Percentiles rank a stretch among this genome's conserved stretches.
phyloP scores from a whole-genome alignment of 2,888 invertebrate genomes.

The Monopis laevigella region DNA sequence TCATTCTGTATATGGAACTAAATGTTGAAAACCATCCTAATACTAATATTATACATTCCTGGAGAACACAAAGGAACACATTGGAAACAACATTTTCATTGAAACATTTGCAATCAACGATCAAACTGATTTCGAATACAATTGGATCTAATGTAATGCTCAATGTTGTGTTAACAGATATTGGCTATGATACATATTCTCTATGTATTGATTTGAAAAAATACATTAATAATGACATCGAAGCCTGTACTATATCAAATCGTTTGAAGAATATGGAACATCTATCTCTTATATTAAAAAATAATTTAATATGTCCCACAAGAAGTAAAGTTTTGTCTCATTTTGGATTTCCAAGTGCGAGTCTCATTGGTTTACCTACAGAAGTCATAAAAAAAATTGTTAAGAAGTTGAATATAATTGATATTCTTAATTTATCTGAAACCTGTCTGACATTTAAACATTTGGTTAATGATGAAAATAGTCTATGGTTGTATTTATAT shows the following conservation, averaged over 20 bases:
- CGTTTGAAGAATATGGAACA: constrained; percentile 38
- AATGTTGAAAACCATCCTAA: constrained; percentile 16
- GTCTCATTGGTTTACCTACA: constrained; percentile 51
- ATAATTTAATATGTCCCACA: constrained; percentile 60
- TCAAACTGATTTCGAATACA: constrained; percentile 45
- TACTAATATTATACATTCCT: too few species aligned
- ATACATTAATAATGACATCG: too few species aligned
- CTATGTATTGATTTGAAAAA: constrained; percentile 44
- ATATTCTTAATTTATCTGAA: constrained; percentile 36
- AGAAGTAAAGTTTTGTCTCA: constrained; percentile 60
- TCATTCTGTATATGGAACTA: constrained; percentile 28
- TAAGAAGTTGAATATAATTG: constrained; percentile 30
- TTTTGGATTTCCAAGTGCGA: constrained; percentile 54
- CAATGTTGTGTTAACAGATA: constrained; percentile 38
- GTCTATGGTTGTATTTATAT: constrained; percentile 43
- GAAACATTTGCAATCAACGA: constrained; percentile 30
- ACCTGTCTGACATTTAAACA: constrained; percentile 37
- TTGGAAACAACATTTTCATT: constrained; percentile 38
- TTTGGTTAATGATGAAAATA: constrained; percentile 32
- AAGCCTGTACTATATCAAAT: constrained; percentile 41
- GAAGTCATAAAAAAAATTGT: constrained; percentile 44
- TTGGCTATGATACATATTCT: constrained; percentile 45
- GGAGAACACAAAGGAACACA: constrained; percentile 30
- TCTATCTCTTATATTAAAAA: constrained; percentile 58
- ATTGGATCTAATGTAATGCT: constrained; percentile 40